Evolutionary conservation across 64 coral and sea anemone genomes (phyloP).

Genomic region (Catalaphyllia jardinei): DNA sequence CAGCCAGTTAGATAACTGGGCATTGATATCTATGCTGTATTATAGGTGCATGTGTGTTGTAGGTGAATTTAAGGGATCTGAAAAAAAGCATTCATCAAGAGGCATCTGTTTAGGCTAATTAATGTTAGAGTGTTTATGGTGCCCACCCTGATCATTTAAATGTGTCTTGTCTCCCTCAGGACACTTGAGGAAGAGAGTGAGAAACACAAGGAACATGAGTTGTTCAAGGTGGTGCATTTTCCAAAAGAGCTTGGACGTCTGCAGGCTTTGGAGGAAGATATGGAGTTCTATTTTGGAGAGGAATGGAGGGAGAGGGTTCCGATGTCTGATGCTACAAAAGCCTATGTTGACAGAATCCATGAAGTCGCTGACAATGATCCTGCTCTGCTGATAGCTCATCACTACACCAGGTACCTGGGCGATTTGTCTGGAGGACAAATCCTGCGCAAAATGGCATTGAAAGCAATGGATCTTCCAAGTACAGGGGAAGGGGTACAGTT

Average conservation of each 20-base stretch:
- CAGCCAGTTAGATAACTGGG: too few species aligned
- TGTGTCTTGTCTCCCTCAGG: slow-evolving; percentile 28
- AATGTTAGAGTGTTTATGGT: neutral
- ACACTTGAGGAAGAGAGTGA: slow-evolving; percentile 89
- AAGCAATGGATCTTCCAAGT: slow-evolving; percentile 82
- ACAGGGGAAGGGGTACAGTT: slow-evolving; percentile 90
- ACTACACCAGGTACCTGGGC: slow-evolving; percentile 92
- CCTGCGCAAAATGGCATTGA: slow-evolving; percentile 86
- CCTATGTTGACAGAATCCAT: slow-evolving; percentile 86
- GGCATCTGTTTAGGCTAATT: neutral
- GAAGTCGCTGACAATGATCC: slow-evolving; percentile 78
- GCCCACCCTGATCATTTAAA: neutral
- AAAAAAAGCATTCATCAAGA: too few species aligned
- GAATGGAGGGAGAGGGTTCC: slow-evolving; percentile 79
- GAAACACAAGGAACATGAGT: slow-evolving; percentile 73
- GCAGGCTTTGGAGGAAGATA: slow-evolving; percentile 71
- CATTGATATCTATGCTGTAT: too few species aligned
- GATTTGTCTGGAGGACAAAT: slow-evolving; percentile 91
- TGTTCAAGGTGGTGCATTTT: slow-evolving; percentile 81
- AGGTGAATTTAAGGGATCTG: too few species aligned
- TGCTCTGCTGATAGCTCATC: slow-evolving; percentile 85
- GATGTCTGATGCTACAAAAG: slow-evolving; percentile 75
- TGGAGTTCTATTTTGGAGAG: slow-evolving; percentile 86
- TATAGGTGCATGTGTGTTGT: too few species aligned
- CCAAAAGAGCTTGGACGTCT: slow-evolving; percentile 80